Base-by-base conservation (phyloP, 2,797 vertebrate species). In the Euphonia xanthogaster region DNA sequence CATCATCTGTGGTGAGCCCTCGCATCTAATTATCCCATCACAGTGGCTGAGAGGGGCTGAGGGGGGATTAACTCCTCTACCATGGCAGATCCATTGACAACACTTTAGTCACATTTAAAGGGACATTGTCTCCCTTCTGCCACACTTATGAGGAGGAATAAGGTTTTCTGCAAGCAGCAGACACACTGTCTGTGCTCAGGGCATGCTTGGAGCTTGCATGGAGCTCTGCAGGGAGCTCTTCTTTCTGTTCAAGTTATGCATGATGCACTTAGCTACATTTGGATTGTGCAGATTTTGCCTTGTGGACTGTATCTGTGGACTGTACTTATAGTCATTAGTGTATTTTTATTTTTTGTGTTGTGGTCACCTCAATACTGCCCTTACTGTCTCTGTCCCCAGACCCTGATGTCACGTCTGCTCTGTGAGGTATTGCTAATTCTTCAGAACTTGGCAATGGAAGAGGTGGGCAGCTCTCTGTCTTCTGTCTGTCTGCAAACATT, bases 1-100 rank as follows among this genome's bases (percentile, higher is more conserved):
- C 98, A 98, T 99, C 98, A 98, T 98, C 98, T 98, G 97, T 93
- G 90, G 98, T 96, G 97, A 98, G 98, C 98, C 98, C 98, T 98
- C 94, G 90, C 98, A 98, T 98, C 98, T 98, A 98, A 99, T 98
- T 98, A 98, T 97, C 97, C 97, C 97, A 98, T 98, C 98, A 97
- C 89, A 81, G 97, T 66, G 90, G 94, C 97, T 37, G 93, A 96
- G 97, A 96, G 97, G 97, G 96, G 94, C 97, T 98, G 94, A 93
- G 90, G 94, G 95, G 97, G 97, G 97, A 97, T 97, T 94, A 97
- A 92, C 96, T 97, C 97, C 96, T 94, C 97, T 93, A 91, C 93
- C 91, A 22, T 88, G 94, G 96, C 95, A 86, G 97, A 97, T 96
- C 97, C 97, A 82, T 93, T 96, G 96, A 97, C 96, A 95, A 78